phyloP scores from a whole-genome alignment of 2,888 invertebrate species.

The Cheilosia impressa region DNA sequence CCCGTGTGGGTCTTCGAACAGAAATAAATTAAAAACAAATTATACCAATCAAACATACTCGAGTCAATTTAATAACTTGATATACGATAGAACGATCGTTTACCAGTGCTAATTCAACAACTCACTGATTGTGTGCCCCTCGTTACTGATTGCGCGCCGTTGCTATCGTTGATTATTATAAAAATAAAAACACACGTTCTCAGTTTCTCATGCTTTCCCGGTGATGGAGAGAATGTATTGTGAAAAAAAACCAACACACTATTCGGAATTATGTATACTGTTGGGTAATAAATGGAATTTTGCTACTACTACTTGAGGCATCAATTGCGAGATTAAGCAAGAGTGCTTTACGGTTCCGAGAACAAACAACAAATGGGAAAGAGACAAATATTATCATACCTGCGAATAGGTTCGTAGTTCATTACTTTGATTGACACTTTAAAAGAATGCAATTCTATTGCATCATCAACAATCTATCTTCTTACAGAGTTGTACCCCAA shows the following conservation, averaged over 20 bases:
- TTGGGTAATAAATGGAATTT: conserved; percentile 26
- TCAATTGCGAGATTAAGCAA: conserved; percentile 12
- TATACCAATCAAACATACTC: conserved; percentile 49
- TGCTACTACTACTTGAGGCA: neutral
- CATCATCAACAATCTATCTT: too few species aligned
- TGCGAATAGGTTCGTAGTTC: neutral
- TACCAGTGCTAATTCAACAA: conserved; percentile 33
- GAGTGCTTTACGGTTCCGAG: neutral
- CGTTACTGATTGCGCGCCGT: conserved; percentile 10
- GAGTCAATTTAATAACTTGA: conserved; percentile 47
- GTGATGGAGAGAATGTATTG: neutral
- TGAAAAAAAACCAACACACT: neutral
- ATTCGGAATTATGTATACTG: too few species aligned
- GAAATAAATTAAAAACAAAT: conserved; percentile 47
- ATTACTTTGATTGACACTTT: neutral
- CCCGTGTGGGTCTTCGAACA: neutral
- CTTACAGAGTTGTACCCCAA: too few species aligned
- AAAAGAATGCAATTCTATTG: neutral
- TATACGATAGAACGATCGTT: conserved; percentile 34
- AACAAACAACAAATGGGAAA: neutral
- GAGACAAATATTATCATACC: neutral
- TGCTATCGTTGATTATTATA: conserved; percentile 30
- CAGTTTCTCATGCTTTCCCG: conserved; percentile 6
- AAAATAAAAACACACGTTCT: conserved; percentile 35
- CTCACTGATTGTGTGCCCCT: conserved; percentile 29